A percentile compares a stretch with the other conserved stretches of the same genome.
phyloP scores from a whole-genome alignment of 2,113 vertebrate species.

The Cyphomyrus plagiostoma region DNA sequence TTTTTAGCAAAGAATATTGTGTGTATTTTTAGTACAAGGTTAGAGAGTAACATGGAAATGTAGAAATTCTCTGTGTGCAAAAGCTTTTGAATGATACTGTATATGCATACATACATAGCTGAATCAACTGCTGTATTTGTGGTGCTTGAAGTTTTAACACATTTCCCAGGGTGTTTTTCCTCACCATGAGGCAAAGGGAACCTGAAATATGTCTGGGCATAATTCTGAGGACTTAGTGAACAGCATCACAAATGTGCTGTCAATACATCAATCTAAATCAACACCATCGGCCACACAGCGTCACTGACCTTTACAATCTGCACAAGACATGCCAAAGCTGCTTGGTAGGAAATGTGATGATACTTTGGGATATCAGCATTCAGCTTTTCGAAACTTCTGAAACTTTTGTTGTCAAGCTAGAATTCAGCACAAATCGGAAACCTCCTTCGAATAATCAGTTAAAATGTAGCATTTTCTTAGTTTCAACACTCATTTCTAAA shows the following conservation, averaged over 20 bases:
- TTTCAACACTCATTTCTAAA: not conserved
- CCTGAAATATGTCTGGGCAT: not conserved
- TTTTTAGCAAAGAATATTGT: too few species aligned
- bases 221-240: not conserved
- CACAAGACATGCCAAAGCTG: not conserved
- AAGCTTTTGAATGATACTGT: not conserved
- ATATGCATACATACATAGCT: not conserved
- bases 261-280: not conserved
- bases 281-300: not conserved
- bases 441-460: not conserved
- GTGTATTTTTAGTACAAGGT: too few species aligned
- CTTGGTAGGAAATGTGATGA: not conserved
- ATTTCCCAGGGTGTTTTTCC: not conserved
- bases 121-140: not conserved
- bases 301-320: not conserved
- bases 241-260: not conserved
- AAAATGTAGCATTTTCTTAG: not conserved
- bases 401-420: not conserved
- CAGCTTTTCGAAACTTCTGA: not conserved
- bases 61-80: too few species aligned
- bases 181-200: not conserved
- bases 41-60: too few species aligned
- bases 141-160: not conserved
- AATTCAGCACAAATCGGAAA: not conserved
- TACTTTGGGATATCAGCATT: not conserved